A percentile compares a stretch with the other conserved stretches of the same genome.
Conservation (phyloP, 2,113 vertebrate genomes). For the Cyrtonyx montezumae region DNA sequence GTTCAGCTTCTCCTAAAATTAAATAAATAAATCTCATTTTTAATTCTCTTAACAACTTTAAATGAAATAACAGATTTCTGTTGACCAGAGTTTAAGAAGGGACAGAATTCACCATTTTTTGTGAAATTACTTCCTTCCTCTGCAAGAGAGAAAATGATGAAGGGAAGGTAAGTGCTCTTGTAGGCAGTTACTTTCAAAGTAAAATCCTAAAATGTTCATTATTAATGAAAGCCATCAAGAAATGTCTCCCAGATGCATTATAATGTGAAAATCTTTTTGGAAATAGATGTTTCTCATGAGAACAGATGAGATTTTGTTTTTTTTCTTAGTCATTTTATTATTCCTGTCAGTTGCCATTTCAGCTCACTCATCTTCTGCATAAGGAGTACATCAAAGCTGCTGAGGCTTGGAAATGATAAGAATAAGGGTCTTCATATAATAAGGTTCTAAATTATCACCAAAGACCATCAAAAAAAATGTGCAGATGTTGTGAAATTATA, state of each 20-base stretch:
- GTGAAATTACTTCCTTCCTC: not conserved
- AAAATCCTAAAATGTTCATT: slow-evolving; percentile 10
- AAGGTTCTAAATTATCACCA: not conserved
- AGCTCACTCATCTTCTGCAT: not conserved
- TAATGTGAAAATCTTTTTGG: not conserved
- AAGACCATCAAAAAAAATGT: not conserved
- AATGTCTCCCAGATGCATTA: not conserved
- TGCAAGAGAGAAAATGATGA: not conserved
- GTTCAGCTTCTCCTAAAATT: not conserved
- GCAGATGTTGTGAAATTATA: not conserved
- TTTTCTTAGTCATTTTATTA: not conserved
- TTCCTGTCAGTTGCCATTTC: not conserved
- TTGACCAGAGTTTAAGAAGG: not conserved
- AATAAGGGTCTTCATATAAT: not conserved
- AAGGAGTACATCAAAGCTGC: not conserved
- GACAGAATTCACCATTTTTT: not conserved
- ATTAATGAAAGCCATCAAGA: not conserved
- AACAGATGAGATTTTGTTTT: not conserved
- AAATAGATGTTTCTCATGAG: not conserved
- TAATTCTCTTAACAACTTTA: not conserved
- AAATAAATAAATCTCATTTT: not conserved
- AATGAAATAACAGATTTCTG: not conserved
- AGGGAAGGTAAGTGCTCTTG: not conserved
- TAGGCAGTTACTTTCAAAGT: not conserved
- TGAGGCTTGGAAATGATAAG: not conserved